phyloP scores from a whole-genome alignment of 53 echinoderm and acorn worm genomes.

The Henricia sp. region DNA sequence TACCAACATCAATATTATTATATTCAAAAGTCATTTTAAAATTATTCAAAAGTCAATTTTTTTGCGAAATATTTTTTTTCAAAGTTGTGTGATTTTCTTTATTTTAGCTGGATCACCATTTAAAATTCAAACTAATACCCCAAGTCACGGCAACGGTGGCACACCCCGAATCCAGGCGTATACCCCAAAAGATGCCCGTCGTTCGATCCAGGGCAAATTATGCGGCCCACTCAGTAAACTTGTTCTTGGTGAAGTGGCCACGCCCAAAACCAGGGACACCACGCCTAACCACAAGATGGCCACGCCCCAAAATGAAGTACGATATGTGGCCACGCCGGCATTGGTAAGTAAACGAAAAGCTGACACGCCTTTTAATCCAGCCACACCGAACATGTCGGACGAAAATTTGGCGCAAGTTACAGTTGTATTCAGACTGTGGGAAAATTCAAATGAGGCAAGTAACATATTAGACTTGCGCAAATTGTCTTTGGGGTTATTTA shows the following conservation, averaged over 20 bases:
- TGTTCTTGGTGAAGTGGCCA: conserved; percentile 42
- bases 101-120: conserved; percentile 73
- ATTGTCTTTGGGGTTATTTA: too few relatives aligned
- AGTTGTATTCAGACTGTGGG: not conserved
- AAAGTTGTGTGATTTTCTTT: not conserved
- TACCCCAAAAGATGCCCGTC: conserved; percentile 60
- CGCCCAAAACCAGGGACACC: not conserved
- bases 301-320: not conserved
- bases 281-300: conserved; percentile 13
- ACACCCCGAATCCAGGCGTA: conserved; percentile 48
- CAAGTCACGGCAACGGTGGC: conserved; percentile 4
- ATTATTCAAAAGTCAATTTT: not conserved
- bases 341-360: not conserved
- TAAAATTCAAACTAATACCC: not conserved
- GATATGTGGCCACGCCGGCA: not conserved
- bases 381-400: conserved; percentile 9
- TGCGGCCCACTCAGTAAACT: conserved; percentile 61
- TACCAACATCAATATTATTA: too few relatives aligned
- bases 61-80: too few relatives aligned
- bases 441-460: not conserved
- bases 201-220: conserved; percentile 56
- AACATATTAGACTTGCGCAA: too few relatives aligned
- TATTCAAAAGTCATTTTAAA: not conserved
- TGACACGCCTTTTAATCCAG: not conserved
- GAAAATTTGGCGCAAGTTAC: not conserved